Percentiles rank a stretch among this genome's conserved stretches.
These are phyloP conservation scores for Drosophila murphyi DNA, from an alignment of 1,140 invertebrate species.

Conservation along the genomic window DNA sequence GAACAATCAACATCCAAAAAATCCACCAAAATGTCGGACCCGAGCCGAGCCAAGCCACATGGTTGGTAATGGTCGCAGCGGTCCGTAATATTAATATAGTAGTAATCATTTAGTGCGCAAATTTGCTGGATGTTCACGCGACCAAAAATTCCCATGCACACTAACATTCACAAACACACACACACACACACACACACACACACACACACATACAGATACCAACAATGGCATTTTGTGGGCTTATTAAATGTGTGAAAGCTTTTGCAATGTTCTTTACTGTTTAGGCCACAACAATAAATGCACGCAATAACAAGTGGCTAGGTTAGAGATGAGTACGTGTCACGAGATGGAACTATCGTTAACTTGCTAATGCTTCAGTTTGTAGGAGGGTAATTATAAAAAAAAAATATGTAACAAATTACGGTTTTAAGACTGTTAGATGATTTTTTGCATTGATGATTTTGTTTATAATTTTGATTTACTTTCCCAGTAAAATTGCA, in stretches of 20 bases:
- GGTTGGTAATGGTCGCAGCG: slow-evolving; percentile 38
- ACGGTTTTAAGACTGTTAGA: too few species aligned
- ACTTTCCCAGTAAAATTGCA: background rate
- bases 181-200: slow-evolving; percentile 25
- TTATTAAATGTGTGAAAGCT: slow-evolving; percentile 28
- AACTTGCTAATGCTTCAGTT: background rate
- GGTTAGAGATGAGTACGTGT: slow-evolving; percentile 14
- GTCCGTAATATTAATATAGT: slow-evolving; percentile 69
- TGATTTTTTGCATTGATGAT: background rate
- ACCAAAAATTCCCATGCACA: slow-evolving; percentile 31
- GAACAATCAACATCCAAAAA: background rate
- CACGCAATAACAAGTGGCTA: slow-evolving; percentile 29
- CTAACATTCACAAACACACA: slow-evolving; percentile 12
- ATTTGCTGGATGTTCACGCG: slow-evolving; percentile 66
- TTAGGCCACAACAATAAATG: slow-evolving; percentile 17
- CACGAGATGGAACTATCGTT: background rate
- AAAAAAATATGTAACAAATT: too few species aligned
- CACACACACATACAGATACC: slow-evolving; percentile 10
- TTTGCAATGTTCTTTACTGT: slow-evolving; percentile 28
- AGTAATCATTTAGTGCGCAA: slow-evolving; percentile 74
- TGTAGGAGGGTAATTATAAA: too few species aligned
- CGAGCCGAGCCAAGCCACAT: background rate
- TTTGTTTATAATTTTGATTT: too few species aligned
- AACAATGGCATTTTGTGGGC: slow-evolving; percentile 5
- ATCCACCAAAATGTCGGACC: slow-evolving; percentile 10